These are phyloP conservation scores for Sterrhoptilus dennistouni DNA, from an alignment of 2,113 vertebrate species.

Conservation along the genomic window DNA sequence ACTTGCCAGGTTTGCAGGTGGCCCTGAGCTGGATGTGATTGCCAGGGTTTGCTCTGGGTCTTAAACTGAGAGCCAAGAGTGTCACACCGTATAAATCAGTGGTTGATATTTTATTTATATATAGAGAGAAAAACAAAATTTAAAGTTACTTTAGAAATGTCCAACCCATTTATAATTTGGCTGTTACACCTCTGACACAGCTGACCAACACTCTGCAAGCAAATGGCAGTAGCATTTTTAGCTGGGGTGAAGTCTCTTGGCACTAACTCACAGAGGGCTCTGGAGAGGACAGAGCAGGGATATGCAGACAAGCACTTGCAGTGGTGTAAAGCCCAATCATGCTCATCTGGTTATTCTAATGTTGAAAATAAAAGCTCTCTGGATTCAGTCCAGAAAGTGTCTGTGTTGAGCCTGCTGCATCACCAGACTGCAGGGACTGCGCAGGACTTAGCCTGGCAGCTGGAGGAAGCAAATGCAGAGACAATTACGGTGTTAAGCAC, in stretches of 20 bases:
- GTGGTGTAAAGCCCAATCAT: neutral
- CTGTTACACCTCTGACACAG: neutral
- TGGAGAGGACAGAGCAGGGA: neutral
- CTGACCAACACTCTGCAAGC: neutral
- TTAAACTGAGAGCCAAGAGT: neutral
- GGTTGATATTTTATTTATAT: neutral
- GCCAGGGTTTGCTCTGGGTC: neutral
- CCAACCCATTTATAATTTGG: neutral
- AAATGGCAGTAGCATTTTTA: neutral
- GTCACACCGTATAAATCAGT: neutral
- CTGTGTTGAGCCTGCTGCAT: conserved; percentile 6
- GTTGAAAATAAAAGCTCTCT: conserved; percentile 15
- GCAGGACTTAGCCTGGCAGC: neutral
- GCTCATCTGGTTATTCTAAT: neutral
- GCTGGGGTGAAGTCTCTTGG: neutral
- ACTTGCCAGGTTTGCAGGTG: neutral
- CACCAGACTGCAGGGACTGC: neutral
- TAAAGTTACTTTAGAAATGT: neutral
- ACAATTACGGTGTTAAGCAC: conserved; percentile 21
- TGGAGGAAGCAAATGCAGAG: conserved; percentile 35
- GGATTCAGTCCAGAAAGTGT: conserved; percentile 15
- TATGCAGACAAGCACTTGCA: neutral
- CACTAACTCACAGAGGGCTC: neutral
- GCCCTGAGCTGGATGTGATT: accelerated
- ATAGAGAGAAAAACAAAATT: neutral